Evolutionary conservation across 2,113 vertebrate genomes (phyloP).

Genomic region (Pterocles burchelli): DNA sequence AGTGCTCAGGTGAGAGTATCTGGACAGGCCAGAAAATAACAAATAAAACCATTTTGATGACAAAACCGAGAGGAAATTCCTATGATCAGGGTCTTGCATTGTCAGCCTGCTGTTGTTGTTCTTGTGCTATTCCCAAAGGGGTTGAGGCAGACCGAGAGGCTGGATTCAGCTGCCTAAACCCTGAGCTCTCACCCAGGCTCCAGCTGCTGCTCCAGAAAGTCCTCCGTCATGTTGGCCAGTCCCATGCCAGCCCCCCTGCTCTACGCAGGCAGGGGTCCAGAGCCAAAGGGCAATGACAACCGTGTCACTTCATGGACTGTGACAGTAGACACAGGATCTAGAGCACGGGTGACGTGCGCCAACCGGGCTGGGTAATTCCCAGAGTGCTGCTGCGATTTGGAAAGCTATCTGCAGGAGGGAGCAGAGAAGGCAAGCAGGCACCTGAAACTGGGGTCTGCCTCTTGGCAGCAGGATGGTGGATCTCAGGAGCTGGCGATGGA

Average conservation of each 20-base stretch:
- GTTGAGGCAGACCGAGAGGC: neutral
- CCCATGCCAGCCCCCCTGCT: neutral
- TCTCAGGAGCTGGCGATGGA: neutral
- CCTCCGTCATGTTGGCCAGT: neutral
- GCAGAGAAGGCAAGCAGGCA: neutral
- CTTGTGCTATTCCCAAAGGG: neutral
- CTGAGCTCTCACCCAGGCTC: neutral
- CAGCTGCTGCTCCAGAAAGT: neutral
- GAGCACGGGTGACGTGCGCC: neutral
- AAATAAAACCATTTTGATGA: neutral
- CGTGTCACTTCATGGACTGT: too few relatives aligned
- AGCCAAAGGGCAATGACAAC: neutral
- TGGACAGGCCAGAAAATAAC: neutral
- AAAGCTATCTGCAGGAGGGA: neutral
- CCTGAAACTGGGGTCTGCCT: neutral
- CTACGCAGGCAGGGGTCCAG: neutral
- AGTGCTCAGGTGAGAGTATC: neutral
- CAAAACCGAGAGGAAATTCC: neutral
- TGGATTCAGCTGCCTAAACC: neutral
- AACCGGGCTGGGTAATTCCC: neutral
- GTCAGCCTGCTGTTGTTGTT: neutral
- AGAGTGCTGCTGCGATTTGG: neutral
- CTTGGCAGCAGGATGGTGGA: neutral
- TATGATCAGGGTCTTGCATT: neutral
- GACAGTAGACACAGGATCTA: neutral